Evolutionary conservation across 2,888 invertebrate species (phyloP).

Genomic region (Macrophya annulata): DNA sequence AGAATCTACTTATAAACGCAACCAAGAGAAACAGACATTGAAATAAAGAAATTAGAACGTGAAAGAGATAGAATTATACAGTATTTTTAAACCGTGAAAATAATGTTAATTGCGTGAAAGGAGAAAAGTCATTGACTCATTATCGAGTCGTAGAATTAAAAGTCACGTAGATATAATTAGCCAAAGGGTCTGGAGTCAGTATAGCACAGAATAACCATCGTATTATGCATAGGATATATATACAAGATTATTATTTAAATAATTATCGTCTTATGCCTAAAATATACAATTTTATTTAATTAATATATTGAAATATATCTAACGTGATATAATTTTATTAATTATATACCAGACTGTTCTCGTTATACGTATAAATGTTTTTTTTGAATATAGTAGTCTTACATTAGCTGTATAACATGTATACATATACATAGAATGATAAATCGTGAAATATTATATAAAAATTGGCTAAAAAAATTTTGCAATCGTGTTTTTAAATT

Average conservation of each 20-base stretch:
- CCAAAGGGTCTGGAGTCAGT: constrained; percentile 72
- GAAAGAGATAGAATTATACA: neutral
- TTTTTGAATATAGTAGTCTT: neutral
- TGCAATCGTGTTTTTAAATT: neutral
- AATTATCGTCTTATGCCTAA: neutral
- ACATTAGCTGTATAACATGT: neutral
- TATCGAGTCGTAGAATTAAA: constrained; percentile 58
- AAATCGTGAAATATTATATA: neutral
- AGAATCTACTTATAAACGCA: neutral
- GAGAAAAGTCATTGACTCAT: constrained; percentile 35
- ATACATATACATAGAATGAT: neutral
- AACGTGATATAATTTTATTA: neutral
- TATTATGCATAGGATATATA: constrained; percentile 57
- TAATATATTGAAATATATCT: neutral
- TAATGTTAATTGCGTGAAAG: constrained; percentile 38
- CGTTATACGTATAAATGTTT: neutral
- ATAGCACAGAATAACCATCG: constrained; percentile 75
- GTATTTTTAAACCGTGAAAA: neutral
- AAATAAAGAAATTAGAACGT: neutral
- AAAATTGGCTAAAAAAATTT: neutral
- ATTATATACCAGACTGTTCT: neutral
- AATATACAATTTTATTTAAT: neutral
- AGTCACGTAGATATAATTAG: constrained; percentile 62
- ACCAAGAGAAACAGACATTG: constrained; percentile 1
- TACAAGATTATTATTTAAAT: neutral